A percentile compares a stretch with the other conserved stretches of the same genome.
Evolutionary conservation across 1,140 invertebrate genomes (phyloP).

Genomic region (Panagrolaimus sp.): DNA sequence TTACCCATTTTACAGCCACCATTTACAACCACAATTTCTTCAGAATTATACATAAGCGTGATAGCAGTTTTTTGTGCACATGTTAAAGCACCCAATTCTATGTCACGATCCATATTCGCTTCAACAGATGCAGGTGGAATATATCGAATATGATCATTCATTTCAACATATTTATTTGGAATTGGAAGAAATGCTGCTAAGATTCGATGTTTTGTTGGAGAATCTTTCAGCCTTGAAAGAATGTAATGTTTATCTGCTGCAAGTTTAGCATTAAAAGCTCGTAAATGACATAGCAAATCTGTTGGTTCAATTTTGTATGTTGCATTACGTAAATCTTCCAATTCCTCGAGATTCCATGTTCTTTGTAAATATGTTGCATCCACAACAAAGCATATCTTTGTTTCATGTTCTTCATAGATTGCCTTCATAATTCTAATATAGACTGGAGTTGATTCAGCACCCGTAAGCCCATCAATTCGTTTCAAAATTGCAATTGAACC

Average conservation of each 20-base stretch:
- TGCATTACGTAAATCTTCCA: background rate
- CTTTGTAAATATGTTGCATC: background rate
- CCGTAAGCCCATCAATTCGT: background rate
- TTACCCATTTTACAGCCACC: constrained; percentile 4
- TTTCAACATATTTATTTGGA: too few species aligned
- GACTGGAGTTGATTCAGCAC: background rate
- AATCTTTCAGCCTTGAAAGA: background rate
- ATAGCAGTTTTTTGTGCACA: background rate
- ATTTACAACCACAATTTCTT: background rate
- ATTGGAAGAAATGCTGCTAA: background rate
- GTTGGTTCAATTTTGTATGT: background rate
- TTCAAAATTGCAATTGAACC: constrained; percentile 4
- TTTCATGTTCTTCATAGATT: background rate
- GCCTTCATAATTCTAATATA: background rate
- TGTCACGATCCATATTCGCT: too few species aligned
- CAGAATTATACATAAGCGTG: background rate
- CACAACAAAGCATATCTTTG: background rate
- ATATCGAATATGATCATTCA: too few species aligned
- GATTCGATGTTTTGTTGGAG: too few species aligned
- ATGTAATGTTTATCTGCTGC: constrained; percentile 1
- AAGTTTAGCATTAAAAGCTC: background rate
- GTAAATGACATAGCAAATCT: background rate
- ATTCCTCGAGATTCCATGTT: background rate
- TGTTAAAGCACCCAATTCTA: background rate
- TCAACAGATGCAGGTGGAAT: too few species aligned